phyloP scores from a whole-genome alignment of 1,140 invertebrate genomes.

The Penaeus chinensis region DNA sequence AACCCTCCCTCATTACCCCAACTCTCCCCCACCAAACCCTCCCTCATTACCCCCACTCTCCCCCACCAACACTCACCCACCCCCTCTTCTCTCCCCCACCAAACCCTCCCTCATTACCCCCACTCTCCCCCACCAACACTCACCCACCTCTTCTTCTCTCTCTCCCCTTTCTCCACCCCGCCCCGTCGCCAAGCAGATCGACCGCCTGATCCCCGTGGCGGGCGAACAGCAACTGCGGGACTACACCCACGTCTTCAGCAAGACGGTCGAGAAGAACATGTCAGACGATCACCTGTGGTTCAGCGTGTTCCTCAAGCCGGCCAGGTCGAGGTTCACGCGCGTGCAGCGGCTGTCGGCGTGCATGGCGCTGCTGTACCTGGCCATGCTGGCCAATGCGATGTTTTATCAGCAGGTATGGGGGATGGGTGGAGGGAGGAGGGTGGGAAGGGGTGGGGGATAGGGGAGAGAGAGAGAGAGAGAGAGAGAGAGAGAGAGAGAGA shows the following conservation, averaged over 20 bases:
- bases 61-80: too few species aligned
- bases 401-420: constrained; percentile 69
- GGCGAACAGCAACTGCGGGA: constrained; percentile 69
- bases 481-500: too few species aligned
- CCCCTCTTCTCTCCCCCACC: background rate
- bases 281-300: constrained; percentile 75
- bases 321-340: constrained; percentile 71
- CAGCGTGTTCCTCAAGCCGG: constrained; percentile 72
- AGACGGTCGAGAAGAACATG: constrained; percentile 70
- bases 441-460: background rate
- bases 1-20: too few species aligned
- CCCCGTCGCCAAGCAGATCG: constrained; percentile 67
- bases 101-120: too few species aligned
- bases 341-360: constrained; percentile 72
- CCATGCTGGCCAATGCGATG: constrained; percentile 74
- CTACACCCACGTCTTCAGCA: constrained; percentile 71
- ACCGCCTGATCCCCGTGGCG: constrained; percentile 72
- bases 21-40: too few species aligned
- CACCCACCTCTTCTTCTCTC: too few species aligned
- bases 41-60: too few species aligned
- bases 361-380: constrained; percentile 71
- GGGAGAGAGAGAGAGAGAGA: background rate
- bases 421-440: background rate
- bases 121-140: too few species aligned
- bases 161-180: background rate